These are phyloP conservation scores for Cylas formicarius DNA, from an alignment of 1,140 invertebrate species.

Conservation along the genomic window DNA sequence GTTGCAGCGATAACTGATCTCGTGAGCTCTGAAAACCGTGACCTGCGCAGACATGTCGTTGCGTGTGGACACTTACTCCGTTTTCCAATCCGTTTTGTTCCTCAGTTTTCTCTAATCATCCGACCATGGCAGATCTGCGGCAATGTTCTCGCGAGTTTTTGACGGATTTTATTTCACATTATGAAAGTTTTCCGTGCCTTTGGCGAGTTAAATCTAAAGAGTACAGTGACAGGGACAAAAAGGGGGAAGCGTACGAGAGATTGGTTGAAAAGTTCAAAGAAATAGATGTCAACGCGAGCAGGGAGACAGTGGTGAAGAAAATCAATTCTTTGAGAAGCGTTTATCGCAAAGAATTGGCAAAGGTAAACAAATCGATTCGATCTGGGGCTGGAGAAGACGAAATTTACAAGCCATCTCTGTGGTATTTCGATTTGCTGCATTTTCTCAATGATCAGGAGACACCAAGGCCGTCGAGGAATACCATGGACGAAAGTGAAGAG, in stretches of 20 bases:
- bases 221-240: constrained; percentile 29
- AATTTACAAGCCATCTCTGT: constrained; percentile 29
- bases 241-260: constrained; percentile 26
- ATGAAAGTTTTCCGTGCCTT: constrained; percentile 27
- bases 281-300: constrained; percentile 23
- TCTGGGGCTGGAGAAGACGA: constrained; percentile 14
- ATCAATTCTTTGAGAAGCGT: constrained; percentile 32
- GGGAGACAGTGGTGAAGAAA: constrained; percentile 32
- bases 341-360: constrained; percentile 7
- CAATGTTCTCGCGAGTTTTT: constrained; percentile 1
- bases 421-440: constrained; percentile 4
- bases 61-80: no score
- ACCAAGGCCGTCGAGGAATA: constrained; percentile 10
- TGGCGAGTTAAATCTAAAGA: constrained; percentile 34
- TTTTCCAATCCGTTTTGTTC: no score
- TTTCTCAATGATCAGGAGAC: constrained; percentile 25
- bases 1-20: no score
- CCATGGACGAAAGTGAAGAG: constrained; percentile 5
- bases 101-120: no score
- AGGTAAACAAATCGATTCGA: constrained; percentile 5
- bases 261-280: constrained; percentile 31
- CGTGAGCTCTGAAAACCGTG: no score
- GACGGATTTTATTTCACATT: constrained; percentile 26
- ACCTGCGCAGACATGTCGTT: no score
- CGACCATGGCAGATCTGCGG: neutral